Evolutionary conservation across 2,888 invertebrate species (phyloP), one percentile per base, ranked within the genome.

Genomic region (Rhaphigaster nebulosa): DNA sequence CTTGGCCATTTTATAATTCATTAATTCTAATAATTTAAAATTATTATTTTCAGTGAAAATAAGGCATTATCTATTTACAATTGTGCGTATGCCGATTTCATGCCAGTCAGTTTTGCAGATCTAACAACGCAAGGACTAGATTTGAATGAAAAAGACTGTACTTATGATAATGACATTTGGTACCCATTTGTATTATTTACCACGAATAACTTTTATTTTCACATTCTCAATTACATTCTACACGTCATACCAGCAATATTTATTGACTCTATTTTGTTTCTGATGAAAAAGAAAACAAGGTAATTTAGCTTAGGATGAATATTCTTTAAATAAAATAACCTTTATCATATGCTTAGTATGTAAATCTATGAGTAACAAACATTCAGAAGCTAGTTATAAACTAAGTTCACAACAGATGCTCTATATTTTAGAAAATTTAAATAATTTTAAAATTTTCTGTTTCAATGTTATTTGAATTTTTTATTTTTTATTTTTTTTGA

Each of bases 101-200:
- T 60, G 20, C 50, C 88, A 41, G 29, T 91, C 5, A 90, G 89
- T 20, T 90, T 90, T 41, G 60, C 60, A 15, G 45, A 88, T n/a
- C 26, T 92, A 10, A 76, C 87, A 15, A 90, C 50, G 26, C 38
- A 88, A 34, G 91, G 91, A 12, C 38, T 87, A 1, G 56, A 76
- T n/a, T 38, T 92, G 34, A 90, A 87, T 34, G 29, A 80, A 15
- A 34, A 23, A 12, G n/a, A 41, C 0, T 38, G 70, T 20, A 90
- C 92, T 38, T 88, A 90, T 34, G 90, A 91, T 60, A 91, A 91
- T 87, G 89, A 90, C 38, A 60, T 91, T 34, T 92, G 92, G 92
- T 92, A 91, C 60, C 92, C 92, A 6, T 91, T 90, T 56, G 80
- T 91, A 23, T 8, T 90, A 20, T 41, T 91, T 38, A 90, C 90